These are phyloP conservation scores for Ovibos moschatus DNA, from an alignment of 2,113 vertebrate species.

Conservation along the genomic window DNA sequence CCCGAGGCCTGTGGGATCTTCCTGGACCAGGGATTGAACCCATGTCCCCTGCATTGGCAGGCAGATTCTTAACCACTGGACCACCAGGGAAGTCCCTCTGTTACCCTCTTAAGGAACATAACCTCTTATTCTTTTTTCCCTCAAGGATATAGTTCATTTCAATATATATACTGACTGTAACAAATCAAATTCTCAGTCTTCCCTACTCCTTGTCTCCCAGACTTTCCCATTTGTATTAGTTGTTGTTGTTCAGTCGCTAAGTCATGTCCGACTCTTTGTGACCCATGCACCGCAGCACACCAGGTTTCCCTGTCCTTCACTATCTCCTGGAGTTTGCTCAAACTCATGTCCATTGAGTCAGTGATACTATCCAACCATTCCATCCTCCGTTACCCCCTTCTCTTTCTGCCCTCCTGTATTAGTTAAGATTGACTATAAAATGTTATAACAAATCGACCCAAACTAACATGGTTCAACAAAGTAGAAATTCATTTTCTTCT, in stretches of 20 bases:
- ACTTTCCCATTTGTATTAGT: neutral
- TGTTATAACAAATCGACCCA: neutral
- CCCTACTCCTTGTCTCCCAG: neutral
- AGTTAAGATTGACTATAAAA: neutral
- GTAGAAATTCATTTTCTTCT: neutral
- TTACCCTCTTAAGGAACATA: neutral
- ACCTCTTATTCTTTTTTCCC: neutral
- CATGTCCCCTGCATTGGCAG: neutral
- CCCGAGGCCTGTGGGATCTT: neutral
- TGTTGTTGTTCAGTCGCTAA: neutral
- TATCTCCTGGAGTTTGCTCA: neutral
- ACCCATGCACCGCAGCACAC: neutral
- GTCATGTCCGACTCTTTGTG: neutral
- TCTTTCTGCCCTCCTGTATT: neutral
- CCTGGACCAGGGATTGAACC: neutral
- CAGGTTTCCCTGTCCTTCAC: neutral
- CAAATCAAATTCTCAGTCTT: slow-evolving; percentile 17
- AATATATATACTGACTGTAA: neutral
- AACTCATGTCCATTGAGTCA: neutral
- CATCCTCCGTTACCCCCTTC: neutral
- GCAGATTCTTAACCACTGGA: neutral
- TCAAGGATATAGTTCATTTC: neutral
- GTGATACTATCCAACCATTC: neutral
- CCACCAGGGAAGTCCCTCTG: neutral
- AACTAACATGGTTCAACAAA: neutral